These are phyloP conservation scores for Drosophila burlai DNA, from an alignment of 1,140 invertebrate genomes.

Conservation along the genomic window DNA sequence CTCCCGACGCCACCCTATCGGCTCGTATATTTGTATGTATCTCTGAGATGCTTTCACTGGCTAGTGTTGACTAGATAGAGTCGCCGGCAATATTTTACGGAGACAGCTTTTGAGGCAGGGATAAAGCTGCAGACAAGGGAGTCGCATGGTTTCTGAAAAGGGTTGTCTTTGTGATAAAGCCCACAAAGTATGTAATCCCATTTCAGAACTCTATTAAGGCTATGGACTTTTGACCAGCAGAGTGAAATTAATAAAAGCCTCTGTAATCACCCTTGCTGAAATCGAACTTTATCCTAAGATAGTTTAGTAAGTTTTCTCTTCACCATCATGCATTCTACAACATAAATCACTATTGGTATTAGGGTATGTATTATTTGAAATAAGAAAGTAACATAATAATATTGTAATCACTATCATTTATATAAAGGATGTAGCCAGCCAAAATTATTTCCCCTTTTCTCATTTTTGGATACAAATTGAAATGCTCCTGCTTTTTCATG, in stretches of 20 bases:
- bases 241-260: background rate
- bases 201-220: background rate
- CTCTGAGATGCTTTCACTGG: background rate
- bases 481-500: slow-evolving; percentile 48
- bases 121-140: background rate
- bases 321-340: too few relatives aligned
- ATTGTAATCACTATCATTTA: background rate
- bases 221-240: background rate
- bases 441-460: background rate
- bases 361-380: background rate
- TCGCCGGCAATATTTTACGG: background rate
- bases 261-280: background rate
- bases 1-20: background rate
- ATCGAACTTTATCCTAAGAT: too few relatives aligned
- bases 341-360: background rate
- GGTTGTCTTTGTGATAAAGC: background rate
- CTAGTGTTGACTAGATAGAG: background rate
- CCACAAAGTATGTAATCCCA: too few relatives aligned
- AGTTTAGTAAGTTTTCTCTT: background rate
- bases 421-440: background rate
- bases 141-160: background rate
- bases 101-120: background rate
- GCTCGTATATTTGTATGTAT: background rate
- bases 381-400: background rate
- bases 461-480: slow-evolving; percentile 46